Percentiles rank a stretch among this genome's conserved stretches.
Conservation (phyloP, 2,888 invertebrate genomes). For the Leistus spinibarbis region DNA sequence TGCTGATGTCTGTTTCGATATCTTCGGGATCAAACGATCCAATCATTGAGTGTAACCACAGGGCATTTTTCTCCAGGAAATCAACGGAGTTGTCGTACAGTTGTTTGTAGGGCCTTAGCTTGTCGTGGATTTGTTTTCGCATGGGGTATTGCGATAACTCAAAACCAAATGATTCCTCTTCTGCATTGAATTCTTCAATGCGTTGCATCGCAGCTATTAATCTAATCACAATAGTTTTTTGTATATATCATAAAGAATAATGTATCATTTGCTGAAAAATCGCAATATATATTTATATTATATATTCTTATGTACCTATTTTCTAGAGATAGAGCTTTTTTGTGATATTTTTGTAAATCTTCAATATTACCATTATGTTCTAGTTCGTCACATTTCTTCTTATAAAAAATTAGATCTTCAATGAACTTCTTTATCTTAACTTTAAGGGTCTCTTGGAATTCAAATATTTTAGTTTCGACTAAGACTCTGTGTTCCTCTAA, state of each 20-base stretch:
- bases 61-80: conserved; percentile 79
- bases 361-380: conserved; percentile 87
- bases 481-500: conserved; percentile 83
- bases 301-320: conserved; percentile 58
- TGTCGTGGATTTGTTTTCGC: conserved; percentile 78
- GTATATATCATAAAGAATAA: neutral
- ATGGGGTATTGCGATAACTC: conserved; percentile 87
- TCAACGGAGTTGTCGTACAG: conserved; percentile 89
- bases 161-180: conserved; percentile 88
- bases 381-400: conserved; percentile 81
- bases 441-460: conserved; percentile 83
- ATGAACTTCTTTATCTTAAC: conserved; percentile 80
- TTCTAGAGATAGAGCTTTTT: conserved; percentile 80
- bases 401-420: conserved; percentile 80
- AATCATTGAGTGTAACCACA: conserved; percentile 86
- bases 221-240: neutral
- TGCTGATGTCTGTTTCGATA: conserved; percentile 80
- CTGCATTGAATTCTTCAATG: conserved; percentile 89
- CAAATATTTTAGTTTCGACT: conserved; percentile 79
- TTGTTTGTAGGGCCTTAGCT: conserved; percentile 82
- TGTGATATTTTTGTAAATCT: conserved; percentile 81
- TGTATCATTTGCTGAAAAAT: too few species aligned
- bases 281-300: neutral
- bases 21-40: conserved; percentile 86
- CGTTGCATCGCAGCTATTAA: conserved; percentile 69